Conservation (phyloP, 2,888 invertebrate genomes). For the Galeruca laticollis region DNA sequence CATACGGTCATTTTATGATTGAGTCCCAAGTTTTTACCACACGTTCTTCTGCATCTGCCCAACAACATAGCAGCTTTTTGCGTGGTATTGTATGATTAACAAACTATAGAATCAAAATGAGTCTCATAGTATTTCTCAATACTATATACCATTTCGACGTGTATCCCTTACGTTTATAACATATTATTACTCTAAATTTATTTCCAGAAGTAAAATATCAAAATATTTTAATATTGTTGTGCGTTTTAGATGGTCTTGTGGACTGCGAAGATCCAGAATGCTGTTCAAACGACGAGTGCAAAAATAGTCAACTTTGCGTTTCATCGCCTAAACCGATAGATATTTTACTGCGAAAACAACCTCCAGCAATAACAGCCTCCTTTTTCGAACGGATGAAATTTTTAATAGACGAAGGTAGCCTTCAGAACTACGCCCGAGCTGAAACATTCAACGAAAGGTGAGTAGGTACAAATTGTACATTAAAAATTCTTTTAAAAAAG, state of each 20-base stretch:
- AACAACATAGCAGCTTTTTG: no score
- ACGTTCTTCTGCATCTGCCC: no score
- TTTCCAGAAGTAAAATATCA: no score
- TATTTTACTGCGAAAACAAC: constrained; percentile 93
- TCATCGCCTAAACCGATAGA: constrained; percentile 96
- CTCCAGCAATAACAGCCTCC: constrained; percentile 95
- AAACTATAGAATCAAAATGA: no score
- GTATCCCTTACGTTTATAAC: no score
- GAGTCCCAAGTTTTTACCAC: no score
- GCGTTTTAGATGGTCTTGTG: constrained; percentile 86
- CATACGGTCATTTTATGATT: no score
- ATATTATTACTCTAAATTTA: no score
- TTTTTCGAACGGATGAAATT: constrained; percentile 99
- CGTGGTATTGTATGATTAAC: no score
- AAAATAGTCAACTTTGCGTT: constrained; percentile 90
- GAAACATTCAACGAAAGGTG: constrained; percentile 98
- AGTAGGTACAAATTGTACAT: constrained; percentile 33
- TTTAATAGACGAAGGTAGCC: constrained; percentile 96
- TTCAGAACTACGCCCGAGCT: constrained; percentile 96
- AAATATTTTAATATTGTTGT: no score
- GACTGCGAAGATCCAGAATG: constrained; percentile 99
- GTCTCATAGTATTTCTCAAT: no score
- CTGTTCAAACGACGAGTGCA: constrained; percentile 86
- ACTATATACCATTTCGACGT: no score
- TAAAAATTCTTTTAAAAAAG: constrained; percentile 21